phyloP scores from a whole-genome alignment of 2,888 invertebrate species.

The Pterobdella sp. region DNA sequence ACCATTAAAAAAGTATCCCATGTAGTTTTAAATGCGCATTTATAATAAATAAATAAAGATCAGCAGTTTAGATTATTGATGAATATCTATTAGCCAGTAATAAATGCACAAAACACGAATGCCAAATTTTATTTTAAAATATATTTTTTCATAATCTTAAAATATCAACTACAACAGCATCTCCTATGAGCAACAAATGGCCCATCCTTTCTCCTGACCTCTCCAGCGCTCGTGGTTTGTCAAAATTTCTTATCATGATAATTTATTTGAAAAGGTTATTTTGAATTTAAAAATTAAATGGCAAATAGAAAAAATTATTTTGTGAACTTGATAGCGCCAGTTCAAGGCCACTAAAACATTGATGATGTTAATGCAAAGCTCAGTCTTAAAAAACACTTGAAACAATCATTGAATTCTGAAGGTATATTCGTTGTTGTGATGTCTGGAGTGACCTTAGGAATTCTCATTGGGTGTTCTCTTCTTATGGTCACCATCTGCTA shows the following conservation, averaged over 20 bases:
- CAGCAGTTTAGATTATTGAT: too few relatives aligned
- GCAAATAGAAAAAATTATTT: too few relatives aligned
- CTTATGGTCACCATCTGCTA: slow-evolving; percentile 20
- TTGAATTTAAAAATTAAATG: not conserved
- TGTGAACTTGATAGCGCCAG: too few relatives aligned
- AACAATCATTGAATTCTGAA: not conserved
- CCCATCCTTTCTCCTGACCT: not conserved
- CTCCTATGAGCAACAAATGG: slow-evolving; percentile 1
- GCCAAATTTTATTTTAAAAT: too few relatives aligned
- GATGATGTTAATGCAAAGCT: not conserved
- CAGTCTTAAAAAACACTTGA: not conserved
- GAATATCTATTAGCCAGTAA: too few relatives aligned
- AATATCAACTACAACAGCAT: too few relatives aligned
- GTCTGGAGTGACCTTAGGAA: slow-evolving; percentile 21
- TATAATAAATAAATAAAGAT: too few relatives aligned
- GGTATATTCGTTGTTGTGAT: slow-evolving; percentile 24
- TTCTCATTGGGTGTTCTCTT: slow-evolving; percentile 25
- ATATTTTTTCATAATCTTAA: too few relatives aligned
- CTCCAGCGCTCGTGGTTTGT: not conserved
- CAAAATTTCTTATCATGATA: not conserved
- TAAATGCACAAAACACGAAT: too few relatives aligned
- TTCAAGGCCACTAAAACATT: too few relatives aligned
- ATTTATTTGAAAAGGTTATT: not conserved
- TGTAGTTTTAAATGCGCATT: too few relatives aligned
- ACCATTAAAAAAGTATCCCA: too few relatives aligned